Conservation (phyloP, 2,797 vertebrate species). For the Galaxias olidus region DNA sequence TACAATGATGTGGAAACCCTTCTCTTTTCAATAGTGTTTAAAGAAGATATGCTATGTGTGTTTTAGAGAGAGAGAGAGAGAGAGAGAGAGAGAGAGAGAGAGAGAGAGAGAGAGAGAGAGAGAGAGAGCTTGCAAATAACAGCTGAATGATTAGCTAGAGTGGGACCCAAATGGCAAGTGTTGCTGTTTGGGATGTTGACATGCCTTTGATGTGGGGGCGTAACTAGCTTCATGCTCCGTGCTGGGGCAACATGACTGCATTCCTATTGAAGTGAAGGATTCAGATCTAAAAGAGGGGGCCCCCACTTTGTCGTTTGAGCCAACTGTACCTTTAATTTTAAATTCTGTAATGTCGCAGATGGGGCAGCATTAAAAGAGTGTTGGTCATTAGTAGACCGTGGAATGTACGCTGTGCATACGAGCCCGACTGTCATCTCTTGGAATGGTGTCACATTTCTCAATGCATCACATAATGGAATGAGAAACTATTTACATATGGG, state of each 20-base stretch:
- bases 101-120: neutral
- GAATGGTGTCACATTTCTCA: constrained; percentile 72
- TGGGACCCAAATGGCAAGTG: constrained; percentile 71
- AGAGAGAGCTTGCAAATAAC: constrained; percentile 61
- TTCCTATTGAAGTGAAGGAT: constrained; percentile 69
- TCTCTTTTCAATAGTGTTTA: too few relatives aligned
- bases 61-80: neutral
- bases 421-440: constrained; percentile 65
- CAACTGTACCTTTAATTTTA: constrained; percentile 79
- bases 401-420: constrained; percentile 44
- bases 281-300: constrained; percentile 53
- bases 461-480: constrained; percentile 63
- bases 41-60: neutral
- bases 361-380: constrained; percentile 61
- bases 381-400: constrained; percentile 70
- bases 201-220: constrained; percentile 72
- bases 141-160: constrained; percentile 67
- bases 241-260: constrained; percentile 55
- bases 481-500: constrained; percentile 74
- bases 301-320: constrained; percentile 59
- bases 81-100: too few relatives aligned
- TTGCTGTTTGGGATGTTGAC: constrained; percentile 72
- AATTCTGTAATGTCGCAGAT: constrained; percentile 75
- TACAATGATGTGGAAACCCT: too few relatives aligned
- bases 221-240: constrained; percentile 73